A percentile compares a stretch with the other conserved stretches of the same genome.
Conservation (phyloP, 2,113 vertebrate genomes). For the Gavia stellata region DNA sequence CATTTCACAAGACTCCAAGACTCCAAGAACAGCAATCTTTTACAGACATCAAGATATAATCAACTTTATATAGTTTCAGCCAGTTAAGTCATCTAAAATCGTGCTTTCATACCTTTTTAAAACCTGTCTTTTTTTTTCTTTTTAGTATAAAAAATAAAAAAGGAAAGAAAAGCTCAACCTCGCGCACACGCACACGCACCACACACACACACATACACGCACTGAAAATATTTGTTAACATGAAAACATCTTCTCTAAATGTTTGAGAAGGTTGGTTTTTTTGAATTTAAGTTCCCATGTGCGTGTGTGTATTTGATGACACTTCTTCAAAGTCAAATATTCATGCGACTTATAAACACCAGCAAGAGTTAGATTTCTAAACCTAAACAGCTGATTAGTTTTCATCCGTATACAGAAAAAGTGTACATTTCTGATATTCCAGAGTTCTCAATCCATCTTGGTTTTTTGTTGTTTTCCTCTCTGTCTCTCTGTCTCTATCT, state of each 20-base stretch:
- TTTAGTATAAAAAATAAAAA: constrained; percentile 79
- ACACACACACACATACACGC: constrained; percentile 67
- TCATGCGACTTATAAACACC: constrained; percentile 89
- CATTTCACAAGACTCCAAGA: constrained; percentile 79
- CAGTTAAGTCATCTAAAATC: constrained; percentile 81
- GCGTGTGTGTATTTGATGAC: constrained; percentile 73
- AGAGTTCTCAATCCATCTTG: constrained; percentile 45
- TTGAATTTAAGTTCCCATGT: constrained; percentile 61
- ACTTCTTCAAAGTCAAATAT: constrained; percentile 84
- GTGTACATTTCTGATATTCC: constrained; percentile 71
- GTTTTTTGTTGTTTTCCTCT: constrained; percentile 8
- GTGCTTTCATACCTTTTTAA: constrained; percentile 80
- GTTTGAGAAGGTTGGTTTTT: constrained; percentile 72
- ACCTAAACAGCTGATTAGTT: constrained; percentile 87
- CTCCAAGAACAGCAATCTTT: constrained; percentile 80
- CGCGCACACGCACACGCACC: constrained; percentile 22
- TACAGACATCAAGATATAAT: constrained; percentile 79
- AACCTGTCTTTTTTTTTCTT: constrained; percentile 77
- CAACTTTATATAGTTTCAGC: constrained; percentile 76
- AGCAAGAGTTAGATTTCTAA: constrained; percentile 84
- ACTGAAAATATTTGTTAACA: constrained; percentile 74
- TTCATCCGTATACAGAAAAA: constrained; percentile 83
- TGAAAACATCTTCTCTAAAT: constrained; percentile 69
- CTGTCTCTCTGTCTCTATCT: background rate
- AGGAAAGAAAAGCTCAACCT: constrained; percentile 70